Conservation (phyloP, 2,888 invertebrate genomes). For the Pristionchus maxplancki region DNA sequence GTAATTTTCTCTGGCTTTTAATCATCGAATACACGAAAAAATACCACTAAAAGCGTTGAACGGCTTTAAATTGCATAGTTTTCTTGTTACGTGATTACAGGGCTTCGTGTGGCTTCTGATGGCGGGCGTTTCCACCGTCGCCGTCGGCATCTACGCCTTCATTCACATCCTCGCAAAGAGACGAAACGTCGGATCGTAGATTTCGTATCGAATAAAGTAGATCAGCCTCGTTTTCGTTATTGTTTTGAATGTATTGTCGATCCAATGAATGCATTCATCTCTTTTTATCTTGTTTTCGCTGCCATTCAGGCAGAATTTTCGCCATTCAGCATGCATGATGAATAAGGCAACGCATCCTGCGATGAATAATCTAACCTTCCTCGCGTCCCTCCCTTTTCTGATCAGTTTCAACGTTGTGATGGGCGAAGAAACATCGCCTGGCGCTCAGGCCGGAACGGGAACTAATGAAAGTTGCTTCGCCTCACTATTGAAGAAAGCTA, state of each 20-base stretch:
- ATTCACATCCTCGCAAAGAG: conserved; percentile 69
- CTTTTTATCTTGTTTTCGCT: neutral
- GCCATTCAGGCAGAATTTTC: neutral
- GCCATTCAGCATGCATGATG: neutral
- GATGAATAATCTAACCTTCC: neutral
- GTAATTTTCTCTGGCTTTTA: conserved; percentile 35
- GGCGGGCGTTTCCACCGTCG: conserved; percentile 62
- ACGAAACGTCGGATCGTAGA: conserved; percentile 60
- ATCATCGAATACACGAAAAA: no score
- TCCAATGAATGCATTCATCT: neutral
- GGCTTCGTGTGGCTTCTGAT: conserved; percentile 74
- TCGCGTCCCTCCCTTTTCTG: neutral
- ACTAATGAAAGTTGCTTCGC: neutral
- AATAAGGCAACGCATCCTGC: neutral
- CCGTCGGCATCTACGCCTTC: conserved; percentile 65
- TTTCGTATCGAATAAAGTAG: neutral
- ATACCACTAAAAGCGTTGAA: no score
- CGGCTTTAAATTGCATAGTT: neutral
- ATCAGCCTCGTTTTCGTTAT: no score
- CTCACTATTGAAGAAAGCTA: neutral
- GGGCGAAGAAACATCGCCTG: neutral
- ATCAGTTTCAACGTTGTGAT: neutral
- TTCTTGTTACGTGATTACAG: conserved; percentile 52
- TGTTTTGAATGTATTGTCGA: neutral
- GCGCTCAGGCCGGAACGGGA: neutral